Evolutionary conservation across 2,797 vertebrate species (phyloP), one percentile per base, ranked within the genome.

Genomic region (Thamnophis elegans): DNA sequence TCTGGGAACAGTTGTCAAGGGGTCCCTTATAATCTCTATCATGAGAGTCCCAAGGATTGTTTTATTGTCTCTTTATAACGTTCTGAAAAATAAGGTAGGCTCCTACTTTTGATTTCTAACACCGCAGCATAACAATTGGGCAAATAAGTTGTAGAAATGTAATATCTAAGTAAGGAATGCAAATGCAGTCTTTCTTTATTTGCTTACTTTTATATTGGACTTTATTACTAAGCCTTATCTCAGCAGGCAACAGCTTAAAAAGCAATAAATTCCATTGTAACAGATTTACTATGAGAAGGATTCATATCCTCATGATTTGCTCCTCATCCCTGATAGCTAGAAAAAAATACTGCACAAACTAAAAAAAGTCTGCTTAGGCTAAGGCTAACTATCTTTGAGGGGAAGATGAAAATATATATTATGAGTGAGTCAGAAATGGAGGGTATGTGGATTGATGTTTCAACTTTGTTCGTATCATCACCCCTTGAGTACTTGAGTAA

Each of bases 1-100:
- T 93, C 97, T 97, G 95, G 98, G 98, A 96, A 98, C 98, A 5
- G 96, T 96, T 22, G 92, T 93, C n/a, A 98, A 98, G 95, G 98
- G 97, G 65, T 98, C 98, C 0, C 96, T 98, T 95, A 91, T 98
- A 91, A 96, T 98, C 93, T 78, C 96, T 26, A 1, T 97, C 93
- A 90, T 96, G 91, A 97, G 97, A 96, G 95, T 98, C 94, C 98
- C 98, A 90, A 97, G 97, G 88, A 96, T 96, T 55, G 7, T 97
- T 93, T 93, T 98, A 88, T 68, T 94, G 78, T 95, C 92, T 90
- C 0, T 98, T 88, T 95, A 87, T 92, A 94, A 94, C 73, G 36
- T 92, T 25, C 94, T 98, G 92, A 97, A 94, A n/a, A 95, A 95
- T 93, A 96, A 96, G 97, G 98, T 98, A 97, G 89, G 94, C 94